These are phyloP conservation scores for Acipenser oxyrinchus DNA, from an alignment of 2,797 vertebrate species.

Conservation along the genomic window DNA sequence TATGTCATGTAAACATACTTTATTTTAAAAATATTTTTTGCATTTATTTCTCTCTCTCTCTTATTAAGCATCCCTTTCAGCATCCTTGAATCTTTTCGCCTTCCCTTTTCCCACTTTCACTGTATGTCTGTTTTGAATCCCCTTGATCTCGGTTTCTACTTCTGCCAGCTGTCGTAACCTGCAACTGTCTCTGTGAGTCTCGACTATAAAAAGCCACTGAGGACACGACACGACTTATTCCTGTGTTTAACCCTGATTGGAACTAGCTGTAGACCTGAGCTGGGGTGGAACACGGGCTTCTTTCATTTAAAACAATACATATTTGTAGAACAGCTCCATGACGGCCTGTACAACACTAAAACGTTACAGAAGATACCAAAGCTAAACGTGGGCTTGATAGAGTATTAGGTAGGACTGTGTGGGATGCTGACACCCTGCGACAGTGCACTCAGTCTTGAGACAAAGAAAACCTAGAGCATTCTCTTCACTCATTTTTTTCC, in stretches of 20 bases:
- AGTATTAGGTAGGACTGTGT: conserved; percentile 30
- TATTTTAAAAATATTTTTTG: conserved; percentile 10
- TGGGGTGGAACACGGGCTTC: too few relatives aligned
- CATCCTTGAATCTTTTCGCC: background rate
- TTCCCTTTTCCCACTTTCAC: background rate
- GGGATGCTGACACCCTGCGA: conserved; percentile 21
- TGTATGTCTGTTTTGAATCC: too few relatives aligned
- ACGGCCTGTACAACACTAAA: conserved; percentile 22
- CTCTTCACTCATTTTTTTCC: conserved; percentile 71
- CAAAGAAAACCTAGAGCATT: conserved; percentile 77
- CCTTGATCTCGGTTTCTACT: too few relatives aligned
- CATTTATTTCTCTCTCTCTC: conserved; percentile 3
- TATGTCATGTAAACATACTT: conserved; percentile 40
- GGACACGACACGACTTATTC: too few relatives aligned
- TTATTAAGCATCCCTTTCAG: background rate
- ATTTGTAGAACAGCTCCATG: conserved; percentile 12
- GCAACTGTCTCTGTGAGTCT: too few relatives aligned
- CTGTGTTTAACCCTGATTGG: too few relatives aligned
- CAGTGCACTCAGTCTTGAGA: conserved; percentile 31
- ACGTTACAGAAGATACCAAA: conserved; percentile 10
- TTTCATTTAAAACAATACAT: background rate
- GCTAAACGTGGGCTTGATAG: conserved; percentile 22
- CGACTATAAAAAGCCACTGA: too few relatives aligned
- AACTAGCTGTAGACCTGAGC: too few relatives aligned
- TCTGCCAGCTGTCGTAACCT: too few relatives aligned